phyloP scores from a whole-genome alignment of 2,888 invertebrate genomes.

The Lochmaea crataegi region DNA sequence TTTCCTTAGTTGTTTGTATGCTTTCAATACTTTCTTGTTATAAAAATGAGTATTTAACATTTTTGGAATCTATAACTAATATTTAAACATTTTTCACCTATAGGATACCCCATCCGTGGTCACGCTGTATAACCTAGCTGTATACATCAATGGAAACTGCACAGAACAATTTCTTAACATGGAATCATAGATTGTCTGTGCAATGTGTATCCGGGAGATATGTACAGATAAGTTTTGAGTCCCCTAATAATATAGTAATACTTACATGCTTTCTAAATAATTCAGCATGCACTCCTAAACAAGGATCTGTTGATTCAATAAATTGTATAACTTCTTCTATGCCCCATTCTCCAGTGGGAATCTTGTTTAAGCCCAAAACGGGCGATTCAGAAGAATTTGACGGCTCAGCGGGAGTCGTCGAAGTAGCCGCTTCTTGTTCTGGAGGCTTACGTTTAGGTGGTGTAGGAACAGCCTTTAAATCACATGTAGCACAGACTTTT shows the following conservation, averaged over 20 bases:
- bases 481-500: slow-evolving; percentile 59
- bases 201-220: no score
- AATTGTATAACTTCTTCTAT: slow-evolving; percentile 95
- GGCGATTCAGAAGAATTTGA: slow-evolving; percentile 60
- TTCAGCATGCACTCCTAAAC: slow-evolving; percentile 88
- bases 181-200: no score
- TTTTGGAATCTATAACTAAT: no score
- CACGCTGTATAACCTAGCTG: no score
- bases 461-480: slow-evolving; percentile 51
- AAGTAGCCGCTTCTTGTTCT: slow-evolving; percentile 76
- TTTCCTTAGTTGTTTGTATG: no score
- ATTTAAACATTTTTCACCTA: no score
- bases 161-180: no score
- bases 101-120: no score
- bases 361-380: slow-evolving; percentile 62
- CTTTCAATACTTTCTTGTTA: no score
- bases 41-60: no score
- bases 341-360: slow-evolving; percentile 86
- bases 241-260: slow-evolving; percentile 47
- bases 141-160: no score
- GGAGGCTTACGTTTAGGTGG: slow-evolving; percentile 65
- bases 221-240: no score
- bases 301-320: slow-evolving; percentile 87
- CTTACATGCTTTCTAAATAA: slow-evolving; percentile 93
- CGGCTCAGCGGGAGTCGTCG: slow-evolving; percentile 70